Evolutionary conservation across 2,888 invertebrate species (phyloP), one percentile per base, ranked within the genome.

Genomic region (Palloptera scutellata): DNA sequence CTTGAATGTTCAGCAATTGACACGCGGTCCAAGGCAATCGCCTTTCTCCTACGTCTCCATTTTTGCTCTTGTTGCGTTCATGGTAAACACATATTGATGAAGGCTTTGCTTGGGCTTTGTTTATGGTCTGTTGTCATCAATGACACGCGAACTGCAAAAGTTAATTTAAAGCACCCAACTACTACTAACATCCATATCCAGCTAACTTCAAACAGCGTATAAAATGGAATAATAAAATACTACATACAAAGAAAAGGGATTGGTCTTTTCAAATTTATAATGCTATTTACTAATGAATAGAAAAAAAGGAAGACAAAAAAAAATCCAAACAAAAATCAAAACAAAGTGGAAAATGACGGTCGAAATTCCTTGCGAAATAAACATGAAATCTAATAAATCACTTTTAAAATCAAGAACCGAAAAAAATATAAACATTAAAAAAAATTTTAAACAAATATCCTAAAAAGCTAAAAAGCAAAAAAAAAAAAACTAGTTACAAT

Each of bases 101-200:
- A 57, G 57, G 57, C 13, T 57, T 13, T 48, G 15, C 8, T 57
- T 51, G 48, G 13, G n/a, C n/a, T 41, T 67, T 58, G 67, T 67
- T 63, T 58, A 67, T 57, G 51, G 52, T 48, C 62, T 12, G 64
- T 69, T 74, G 75, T 74, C 74, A 75, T 72, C 75, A 74, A 72
- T 74, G 73, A 75, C 74, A 74, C 74, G 75, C 73, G 71, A 74
- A 74, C 70, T 73, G 73, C 73, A 75, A 74, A 75, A 75, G 74
- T 75, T 73, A 75, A 75, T 74, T 74, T 73, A 75, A 72, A 15
- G 13, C 54, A 53, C 13, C 53, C 12, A 42, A 20, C 12, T 40
- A 57, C 48, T 42, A 72, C 64, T 69, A 30, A 13, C 64, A 10
- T 40, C 52, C 42, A 40, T 15, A 62, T 40, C 13, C 54, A 15